Base-by-base conservation (phyloP, 1,140 invertebrate species). In the Zaprionus gabonicus region DNA sequence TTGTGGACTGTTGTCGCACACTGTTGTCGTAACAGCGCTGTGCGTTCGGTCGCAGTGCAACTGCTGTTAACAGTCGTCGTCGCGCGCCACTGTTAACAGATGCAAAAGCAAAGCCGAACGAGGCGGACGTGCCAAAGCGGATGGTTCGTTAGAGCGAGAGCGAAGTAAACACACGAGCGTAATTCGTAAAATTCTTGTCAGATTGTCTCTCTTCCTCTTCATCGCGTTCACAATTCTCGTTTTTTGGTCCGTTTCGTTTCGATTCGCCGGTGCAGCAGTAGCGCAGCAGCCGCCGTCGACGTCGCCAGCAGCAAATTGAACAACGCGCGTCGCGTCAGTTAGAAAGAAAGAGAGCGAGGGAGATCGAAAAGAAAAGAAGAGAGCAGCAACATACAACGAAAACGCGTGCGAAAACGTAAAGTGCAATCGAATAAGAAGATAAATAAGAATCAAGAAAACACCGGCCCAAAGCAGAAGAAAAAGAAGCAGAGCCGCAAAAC, bases 91-190 rank as follows among this genome's bases (percentile, higher is more conserved):
- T 75, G 72, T 75, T 75, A 71, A 57, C 72, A 75, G 72, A 75
- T 71, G 67, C 67, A 71, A 75, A 75, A 75, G 58, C 51, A 71
- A 64, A 71, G 72, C 59, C 72, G 41, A 63, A 38, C 72, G 67
- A 64, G 31, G 72, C 72, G 59, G 72, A 58, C 67, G 72, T 75
- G 72, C 17, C 17, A 41, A 41, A 63, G 51, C 59, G 72, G 67
- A 64, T 58, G 49, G 56, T 34, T 38, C 41, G 41, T 2, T 46
- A 65, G 57, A 73, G 44, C 53, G 58, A 65, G 46, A 70, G 59
- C 15, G 38, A 36, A 60, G 58, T 55, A 10, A 44, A 36, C 46
- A 27, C 57, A 10, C 20, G 20, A 49, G 65, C 60, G 53, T 46
- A 69, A 69, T 74, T 74, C 72, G 71, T 73, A 60, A 56, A 69